These are phyloP conservation scores for Tridacna gigas DNA, from an alignment of 2,888 invertebrate species.

Conservation along the genomic window DNA sequence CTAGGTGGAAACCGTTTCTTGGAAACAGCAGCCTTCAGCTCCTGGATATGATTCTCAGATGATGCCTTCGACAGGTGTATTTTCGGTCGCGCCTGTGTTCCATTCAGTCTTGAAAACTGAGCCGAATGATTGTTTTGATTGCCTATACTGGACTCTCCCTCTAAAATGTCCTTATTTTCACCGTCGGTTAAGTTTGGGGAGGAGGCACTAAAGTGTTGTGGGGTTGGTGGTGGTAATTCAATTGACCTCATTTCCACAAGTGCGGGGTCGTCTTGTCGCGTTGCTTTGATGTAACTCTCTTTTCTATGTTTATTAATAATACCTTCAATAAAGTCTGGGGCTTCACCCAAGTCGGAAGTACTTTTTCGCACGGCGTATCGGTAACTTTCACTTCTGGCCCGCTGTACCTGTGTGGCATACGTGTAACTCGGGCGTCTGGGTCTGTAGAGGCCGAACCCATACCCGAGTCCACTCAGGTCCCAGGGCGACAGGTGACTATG, in stretches of 20 bases:
- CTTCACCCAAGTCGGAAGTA: constrained; percentile 65
- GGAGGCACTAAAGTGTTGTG: constrained; percentile 1
- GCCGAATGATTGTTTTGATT: constrained; percentile 34
- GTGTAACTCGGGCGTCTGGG: constrained; percentile 84
- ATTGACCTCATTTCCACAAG: constrained; percentile 55
- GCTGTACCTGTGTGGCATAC: constrained; percentile 81
- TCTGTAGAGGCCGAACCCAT: constrained; percentile 83
- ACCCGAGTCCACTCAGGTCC: constrained; percentile 82
- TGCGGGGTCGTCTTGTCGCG: constrained; percentile 44
- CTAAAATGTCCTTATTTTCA: not conserved
- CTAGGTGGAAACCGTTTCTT: constrained; percentile 55
- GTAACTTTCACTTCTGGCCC: constrained; percentile 83
- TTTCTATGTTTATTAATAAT: constrained; percentile 77
- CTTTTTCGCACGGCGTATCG: constrained; percentile 78
- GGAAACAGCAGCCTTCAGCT: constrained; percentile 67
- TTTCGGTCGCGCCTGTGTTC: constrained; percentile 23
- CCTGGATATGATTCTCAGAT: constrained; percentile 64
- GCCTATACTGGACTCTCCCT: not conserved
- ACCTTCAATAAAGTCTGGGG: constrained; percentile 79
- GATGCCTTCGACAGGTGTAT: constrained; percentile 34
- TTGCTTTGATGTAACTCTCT: constrained; percentile 80
- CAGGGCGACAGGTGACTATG: constrained; percentile 80
- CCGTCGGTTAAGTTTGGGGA: not conserved
- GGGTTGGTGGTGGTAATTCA: constrained; percentile 19
- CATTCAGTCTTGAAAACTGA: constrained; percentile 41